Percentiles rank a stretch among this genome's conserved stretches.
Conservation (phyloP, 23 tunicate species). For the Halocynthia aurantium region DNA sequence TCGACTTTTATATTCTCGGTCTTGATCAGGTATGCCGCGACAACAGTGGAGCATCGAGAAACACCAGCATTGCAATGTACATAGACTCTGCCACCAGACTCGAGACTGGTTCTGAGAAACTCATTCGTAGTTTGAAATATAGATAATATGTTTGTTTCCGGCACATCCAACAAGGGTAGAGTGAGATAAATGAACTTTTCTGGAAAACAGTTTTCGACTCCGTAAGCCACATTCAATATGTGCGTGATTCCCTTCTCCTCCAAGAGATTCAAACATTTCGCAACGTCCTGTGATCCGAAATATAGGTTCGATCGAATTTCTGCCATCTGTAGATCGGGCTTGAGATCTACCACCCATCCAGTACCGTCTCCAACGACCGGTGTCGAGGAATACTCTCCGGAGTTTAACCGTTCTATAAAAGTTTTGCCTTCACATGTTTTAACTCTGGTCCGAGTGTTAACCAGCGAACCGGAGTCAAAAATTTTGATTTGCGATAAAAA, state of each 20-base stretch:
- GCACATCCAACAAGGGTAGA: conserved; percentile 19
- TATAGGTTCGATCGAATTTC: conserved; percentile 10
- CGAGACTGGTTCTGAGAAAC: conserved; percentile 1
- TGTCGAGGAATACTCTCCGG: conserved; percentile 8
- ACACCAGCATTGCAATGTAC: conserved; percentile 56
- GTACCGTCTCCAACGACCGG: conserved; percentile 4
- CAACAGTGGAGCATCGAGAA: conserved; percentile 28
- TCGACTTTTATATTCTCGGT: conserved; percentile 1
- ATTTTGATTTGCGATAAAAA: neutral
- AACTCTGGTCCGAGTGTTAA: conserved; percentile 1
- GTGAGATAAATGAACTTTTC: conserved; percentile 16
- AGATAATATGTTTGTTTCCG: conserved; percentile 15
- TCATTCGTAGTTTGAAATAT: conserved; percentile 6
- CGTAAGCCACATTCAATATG: conserved; percentile 27
- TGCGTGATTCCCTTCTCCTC: conserved; percentile 28
- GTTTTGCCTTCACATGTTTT: conserved; percentile 16
- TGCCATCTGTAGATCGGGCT: conserved; percentile 37
- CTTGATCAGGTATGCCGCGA: conserved; percentile 24
- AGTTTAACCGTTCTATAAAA: conserved; percentile 9
- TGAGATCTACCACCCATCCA: conserved; percentile 34
- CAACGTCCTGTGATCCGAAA: conserved; percentile 39
- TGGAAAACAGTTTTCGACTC: conserved; percentile 26
- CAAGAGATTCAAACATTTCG: conserved; percentile 10
- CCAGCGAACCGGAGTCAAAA: neutral
- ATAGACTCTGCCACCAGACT: conserved; percentile 17